Evolutionary conservation across 2,888 invertebrate species (phyloP).

Genomic region (Andrena flavipes): DNA sequence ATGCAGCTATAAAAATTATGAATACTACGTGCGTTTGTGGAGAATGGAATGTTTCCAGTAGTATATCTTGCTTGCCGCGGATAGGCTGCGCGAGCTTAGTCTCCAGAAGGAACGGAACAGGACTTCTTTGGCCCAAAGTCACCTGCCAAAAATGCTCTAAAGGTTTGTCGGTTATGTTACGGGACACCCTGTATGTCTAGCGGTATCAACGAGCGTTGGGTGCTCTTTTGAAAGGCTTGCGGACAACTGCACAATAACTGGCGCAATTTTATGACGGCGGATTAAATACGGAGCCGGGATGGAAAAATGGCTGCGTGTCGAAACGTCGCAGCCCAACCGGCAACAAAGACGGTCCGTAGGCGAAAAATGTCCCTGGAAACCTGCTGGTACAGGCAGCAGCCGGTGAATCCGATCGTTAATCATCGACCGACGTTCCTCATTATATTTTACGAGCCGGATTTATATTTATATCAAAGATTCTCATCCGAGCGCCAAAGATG

Average conservation of each 20-base stretch:
- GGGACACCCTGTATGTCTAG: too few species aligned
- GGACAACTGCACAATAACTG: background rate
- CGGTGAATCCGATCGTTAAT: slow-evolving; percentile 40
- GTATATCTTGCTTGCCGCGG: too few species aligned
- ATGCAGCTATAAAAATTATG: too few species aligned
- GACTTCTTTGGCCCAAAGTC: too few species aligned
- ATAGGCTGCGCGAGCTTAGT: too few species aligned
- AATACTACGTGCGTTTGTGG: too few species aligned
- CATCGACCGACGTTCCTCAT: slow-evolving; percentile 46
- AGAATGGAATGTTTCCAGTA: too few species aligned
- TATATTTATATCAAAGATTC: slow-evolving; percentile 52
- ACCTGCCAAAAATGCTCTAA: too few species aligned
- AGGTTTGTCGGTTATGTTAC: too few species aligned
- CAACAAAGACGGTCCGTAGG: slow-evolving; percentile 17
- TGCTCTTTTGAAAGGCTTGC: too few species aligned
- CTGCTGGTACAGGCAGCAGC: slow-evolving; percentile 1
- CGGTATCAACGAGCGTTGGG: too few species aligned
- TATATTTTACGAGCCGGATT: slow-evolving; percentile 58
- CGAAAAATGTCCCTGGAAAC: slow-evolving; percentile 16
- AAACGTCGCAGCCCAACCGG: background rate
- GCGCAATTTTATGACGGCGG: background rate
- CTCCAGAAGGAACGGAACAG: too few species aligned
- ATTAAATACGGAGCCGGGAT: background rate
- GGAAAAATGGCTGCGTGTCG: background rate
- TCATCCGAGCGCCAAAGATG: slow-evolving; percentile 1